Base-by-base conservation (phyloP, 2,888 invertebrate species). In the Lasioglossum leucozonium region DNA sequence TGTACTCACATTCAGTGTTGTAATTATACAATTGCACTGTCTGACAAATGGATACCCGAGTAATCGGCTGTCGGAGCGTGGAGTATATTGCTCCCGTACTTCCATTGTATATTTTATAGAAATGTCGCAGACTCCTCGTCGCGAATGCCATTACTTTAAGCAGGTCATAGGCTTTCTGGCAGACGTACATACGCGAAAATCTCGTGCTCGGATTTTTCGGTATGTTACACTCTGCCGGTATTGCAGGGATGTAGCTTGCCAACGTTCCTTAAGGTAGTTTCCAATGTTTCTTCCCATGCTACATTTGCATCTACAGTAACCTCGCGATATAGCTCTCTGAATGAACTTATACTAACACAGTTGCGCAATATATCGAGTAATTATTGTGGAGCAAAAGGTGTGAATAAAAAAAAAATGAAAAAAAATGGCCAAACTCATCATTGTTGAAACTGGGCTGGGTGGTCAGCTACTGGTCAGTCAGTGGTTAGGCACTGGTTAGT, bases 81-180 rank as follows among this genome's bases (percentile, higher is more conserved):
- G 90, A 91, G 77, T 91, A 91, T 30, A 89, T 77, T 26, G 80
- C 85, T 67, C 85, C 87, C 30, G 87, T 77, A 74, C 74, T 93
- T 78, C 88, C 92, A 91, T 90, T 91, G 87, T 91, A 93, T 91
- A 91, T 81, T 91, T 93, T 93, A 83, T 89, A 92, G 65, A 93
- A 91, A 88, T 92, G 80, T 82, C 92, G 90, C 74, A 93, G 79
- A 88, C 92, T 90, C 87, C 91, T 89, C 62, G 88, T 91, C 65
- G 91, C 92, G 88, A 93, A 93, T 91, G 93, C 93, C 93, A 93
- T 93, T 88, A 89, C 88, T 91, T 86, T 82, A 79, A 86, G 67
- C 74, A 87, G 83, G 58, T 26, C 88, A 91, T 85, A 69, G 44
- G 81, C 87, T 87, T 84, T 81, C 84, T 82, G 87, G 84, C 77